Percentiles rank a stretch among this genome's conserved stretches.
Conservation (phyloP, 2,888 invertebrate species). For the Rapana venosa region DNA sequence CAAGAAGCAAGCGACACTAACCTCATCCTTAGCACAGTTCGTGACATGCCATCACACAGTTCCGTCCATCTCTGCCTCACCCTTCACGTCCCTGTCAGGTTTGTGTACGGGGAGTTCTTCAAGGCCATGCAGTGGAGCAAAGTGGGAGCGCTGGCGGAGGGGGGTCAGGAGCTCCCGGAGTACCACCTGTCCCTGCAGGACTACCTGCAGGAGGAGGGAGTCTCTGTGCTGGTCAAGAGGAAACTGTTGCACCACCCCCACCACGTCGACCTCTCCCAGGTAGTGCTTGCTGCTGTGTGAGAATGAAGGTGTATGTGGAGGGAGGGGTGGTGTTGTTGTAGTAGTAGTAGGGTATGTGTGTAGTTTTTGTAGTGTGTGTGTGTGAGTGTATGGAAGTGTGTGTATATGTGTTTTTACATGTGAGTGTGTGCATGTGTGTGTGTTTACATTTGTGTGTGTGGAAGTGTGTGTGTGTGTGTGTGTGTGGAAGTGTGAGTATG, state of each 20-base stretch:
- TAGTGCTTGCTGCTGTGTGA: slow-evolving; percentile 17
- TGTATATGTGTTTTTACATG: too few relatives aligned
- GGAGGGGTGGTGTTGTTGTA: too few relatives aligned
- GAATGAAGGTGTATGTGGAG: too few relatives aligned
- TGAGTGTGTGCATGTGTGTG: too few relatives aligned
- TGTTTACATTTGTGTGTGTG: too few relatives aligned
- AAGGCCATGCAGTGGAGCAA: slow-evolving; percentile 82
- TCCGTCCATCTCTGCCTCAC: too few relatives aligned
- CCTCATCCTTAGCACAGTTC: too few relatives aligned
- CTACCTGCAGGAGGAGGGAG: slow-evolving; percentile 82
- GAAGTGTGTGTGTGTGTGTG: not conserved
- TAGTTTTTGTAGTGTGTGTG: not conserved
- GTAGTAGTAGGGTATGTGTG: not conserved
- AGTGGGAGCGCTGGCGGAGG: slow-evolving; percentile 88
- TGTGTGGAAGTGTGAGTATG: slow-evolving; percentile 4
- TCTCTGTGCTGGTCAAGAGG: slow-evolving; percentile 83
- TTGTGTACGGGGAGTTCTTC: slow-evolving; percentile 81
- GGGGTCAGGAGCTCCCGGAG: slow-evolving; percentile 88
- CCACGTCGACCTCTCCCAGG: slow-evolving; percentile 62
- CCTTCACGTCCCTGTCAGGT: slow-evolving; percentile 70
- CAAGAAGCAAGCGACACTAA: too few relatives aligned
- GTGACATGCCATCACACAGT: too few relatives aligned
- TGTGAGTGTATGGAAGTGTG: not conserved
- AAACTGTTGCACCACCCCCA: slow-evolving; percentile 83
- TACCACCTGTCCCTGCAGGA: slow-evolving; percentile 86